A percentile compares a stretch with the other conserved stretches of the same genome.
Evolutionary conservation across 2,888 invertebrate genomes (phyloP).

Genomic region (Exocentrus adspersus): DNA sequence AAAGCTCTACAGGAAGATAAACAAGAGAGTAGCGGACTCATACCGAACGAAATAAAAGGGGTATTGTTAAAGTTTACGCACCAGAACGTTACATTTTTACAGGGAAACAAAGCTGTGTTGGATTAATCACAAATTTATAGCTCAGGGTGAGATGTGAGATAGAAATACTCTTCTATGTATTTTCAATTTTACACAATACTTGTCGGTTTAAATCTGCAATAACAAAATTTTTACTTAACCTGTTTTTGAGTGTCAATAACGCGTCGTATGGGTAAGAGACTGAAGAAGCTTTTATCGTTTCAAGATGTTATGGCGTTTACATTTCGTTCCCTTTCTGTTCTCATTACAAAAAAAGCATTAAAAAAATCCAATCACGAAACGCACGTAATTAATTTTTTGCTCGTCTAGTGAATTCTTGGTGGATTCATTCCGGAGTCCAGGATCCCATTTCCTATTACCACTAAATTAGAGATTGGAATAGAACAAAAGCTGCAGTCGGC

Average conservation of each 20-base stretch:
- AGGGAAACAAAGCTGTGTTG: not conserved
- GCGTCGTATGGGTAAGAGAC: too few species aligned
- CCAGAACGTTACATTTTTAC: not conserved
- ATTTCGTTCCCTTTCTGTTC: not conserved
- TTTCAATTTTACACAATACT: too few species aligned
- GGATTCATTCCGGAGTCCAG: not conserved
- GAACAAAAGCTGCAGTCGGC: not conserved
- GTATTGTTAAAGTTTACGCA: not conserved
- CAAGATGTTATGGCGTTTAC: too few species aligned
- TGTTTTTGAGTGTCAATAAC: too few species aligned
- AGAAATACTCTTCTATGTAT: too few species aligned
- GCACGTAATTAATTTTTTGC: not conserved
- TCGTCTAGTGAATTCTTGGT: not conserved
- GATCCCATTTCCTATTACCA: constrained; percentile 11
- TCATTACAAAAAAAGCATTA: not conserved
- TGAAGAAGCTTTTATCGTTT: too few species aligned
- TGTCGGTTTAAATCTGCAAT: too few species aligned
- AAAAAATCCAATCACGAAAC: not conserved
- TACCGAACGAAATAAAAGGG: not conserved
- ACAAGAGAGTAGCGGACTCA: not conserved
- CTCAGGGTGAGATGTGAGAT: not conserved
- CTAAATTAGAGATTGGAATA: constrained; percentile 4
- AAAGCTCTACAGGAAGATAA: not conserved
- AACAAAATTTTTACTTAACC: too few species aligned
- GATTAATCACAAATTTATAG: not conserved